A percentile compares a stretch with the other conserved stretches of the same genome.
Evolutionary conservation across 2,113 vertebrate species (phyloP).

Genomic region (Limanda limanda): DNA sequence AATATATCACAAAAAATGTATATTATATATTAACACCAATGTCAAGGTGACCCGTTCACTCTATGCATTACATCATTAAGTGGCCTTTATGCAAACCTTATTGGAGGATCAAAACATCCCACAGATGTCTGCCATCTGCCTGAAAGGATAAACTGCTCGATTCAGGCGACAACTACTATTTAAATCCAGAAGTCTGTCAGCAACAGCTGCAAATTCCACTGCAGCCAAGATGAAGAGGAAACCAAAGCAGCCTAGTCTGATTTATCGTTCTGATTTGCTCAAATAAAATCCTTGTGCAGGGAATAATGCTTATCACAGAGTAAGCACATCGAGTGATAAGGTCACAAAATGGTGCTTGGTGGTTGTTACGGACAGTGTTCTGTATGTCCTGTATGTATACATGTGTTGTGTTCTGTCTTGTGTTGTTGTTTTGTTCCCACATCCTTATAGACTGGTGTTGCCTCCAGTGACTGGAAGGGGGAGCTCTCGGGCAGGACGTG

Average conservation of each 20-base stretch:
- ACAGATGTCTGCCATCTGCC: not conserved
- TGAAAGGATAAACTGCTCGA: constrained; percentile 10
- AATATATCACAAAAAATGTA: no score
- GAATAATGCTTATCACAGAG: not conserved
- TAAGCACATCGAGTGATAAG: not conserved
- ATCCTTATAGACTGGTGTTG: no score
- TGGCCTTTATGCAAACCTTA: not conserved
- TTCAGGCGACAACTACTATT: constrained; percentile 1
- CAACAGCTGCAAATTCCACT: not conserved
- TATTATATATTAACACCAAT: not conserved
- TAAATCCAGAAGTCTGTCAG: constrained; percentile 3
- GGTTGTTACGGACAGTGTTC: no score
- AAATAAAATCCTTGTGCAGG: not conserved
- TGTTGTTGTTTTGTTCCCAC: no score
- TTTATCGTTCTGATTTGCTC: not conserved
- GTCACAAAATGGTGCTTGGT: not conserved
- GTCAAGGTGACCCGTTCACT: not conserved
- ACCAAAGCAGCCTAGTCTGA: not conserved
- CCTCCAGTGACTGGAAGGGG: no score
- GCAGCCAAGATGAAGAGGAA: not conserved
- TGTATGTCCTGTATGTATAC: no score
- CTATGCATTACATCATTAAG: not conserved
- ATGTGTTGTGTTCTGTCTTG: no score
- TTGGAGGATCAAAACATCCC: not conserved
- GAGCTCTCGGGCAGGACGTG: no score